Conservation (phyloP, 1,140 invertebrate species). For the Oreohelix idahoensis region DNA sequence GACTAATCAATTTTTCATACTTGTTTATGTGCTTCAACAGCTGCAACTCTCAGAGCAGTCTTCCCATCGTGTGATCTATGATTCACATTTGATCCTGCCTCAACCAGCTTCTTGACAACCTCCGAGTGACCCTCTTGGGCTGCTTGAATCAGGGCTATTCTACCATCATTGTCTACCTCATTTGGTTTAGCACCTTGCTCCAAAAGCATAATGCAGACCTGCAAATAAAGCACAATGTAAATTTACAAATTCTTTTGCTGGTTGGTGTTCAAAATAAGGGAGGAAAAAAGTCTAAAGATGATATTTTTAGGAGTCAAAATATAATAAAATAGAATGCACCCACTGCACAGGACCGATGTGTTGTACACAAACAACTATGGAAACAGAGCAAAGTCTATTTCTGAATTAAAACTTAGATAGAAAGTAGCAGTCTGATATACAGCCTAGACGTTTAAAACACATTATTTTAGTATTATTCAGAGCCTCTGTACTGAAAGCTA, state of each 20-base stretch:
- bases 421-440: too few relatives aligned
- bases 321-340: too few relatives aligned
- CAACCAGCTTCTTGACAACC: slow-evolving; percentile 62
- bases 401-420: too few relatives aligned
- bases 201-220: slow-evolving; percentile 80
- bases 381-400: too few relatives aligned
- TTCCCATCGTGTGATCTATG: slow-evolving; percentile 92
- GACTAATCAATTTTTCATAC: slow-evolving; percentile 75
- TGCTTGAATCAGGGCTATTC: slow-evolving; percentile 69
- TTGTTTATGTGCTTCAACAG: slow-evolving; percentile 85
- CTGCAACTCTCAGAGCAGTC: slow-evolving; percentile 86
- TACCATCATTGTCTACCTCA: slow-evolving; percentile 87
- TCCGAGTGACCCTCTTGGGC: slow-evolving; percentile 70
- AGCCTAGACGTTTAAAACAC: too few relatives aligned
- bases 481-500: too few relatives aligned
- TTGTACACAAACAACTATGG: too few relatives aligned
- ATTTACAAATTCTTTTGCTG: background rate
- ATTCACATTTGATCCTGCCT: slow-evolving; percentile 77
- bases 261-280: too few relatives aligned
- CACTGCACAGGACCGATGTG: too few relatives aligned
- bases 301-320: too few relatives aligned
- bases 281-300: too few relatives aligned
- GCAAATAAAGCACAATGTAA: slow-evolving; percentile 38
- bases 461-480: too few relatives aligned
- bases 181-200: slow-evolving; percentile 93